These are phyloP conservation scores for Zosterops japonicus DNA, from an alignment of 2,113 vertebrate species.

Conservation along the genomic window DNA sequence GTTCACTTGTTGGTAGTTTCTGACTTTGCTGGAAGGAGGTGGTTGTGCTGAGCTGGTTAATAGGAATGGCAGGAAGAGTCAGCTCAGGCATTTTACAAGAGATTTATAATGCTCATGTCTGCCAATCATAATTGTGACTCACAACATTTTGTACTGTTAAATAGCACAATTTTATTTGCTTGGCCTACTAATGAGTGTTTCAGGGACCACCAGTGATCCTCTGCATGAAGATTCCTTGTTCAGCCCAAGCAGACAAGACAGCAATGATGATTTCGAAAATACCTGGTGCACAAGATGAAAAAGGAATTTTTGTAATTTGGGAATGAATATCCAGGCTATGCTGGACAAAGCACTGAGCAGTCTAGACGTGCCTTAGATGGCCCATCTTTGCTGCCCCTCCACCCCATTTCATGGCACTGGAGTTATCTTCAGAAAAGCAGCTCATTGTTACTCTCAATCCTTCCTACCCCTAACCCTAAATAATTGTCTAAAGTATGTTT, in stretches of 20 bases:
- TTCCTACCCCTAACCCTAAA: background rate
- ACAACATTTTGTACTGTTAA: background rate
- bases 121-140: accelerated
- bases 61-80: background rate
- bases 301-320: background rate
- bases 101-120: background rate
- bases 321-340: background rate
- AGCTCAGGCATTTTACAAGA: background rate
- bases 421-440: background rate
- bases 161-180: background rate
- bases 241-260: background rate
- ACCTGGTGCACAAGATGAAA: accelerated
- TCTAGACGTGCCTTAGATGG: background rate
- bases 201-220: background rate
- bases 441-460: background rate
- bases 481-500: background rate
- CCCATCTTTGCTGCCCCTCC: background rate
- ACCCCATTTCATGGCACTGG: background rate
- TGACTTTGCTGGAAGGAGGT: background rate
- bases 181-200: background rate
- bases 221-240: background rate
- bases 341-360: background rate
- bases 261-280: background rate
- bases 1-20: background rate
- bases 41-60: background rate